Evolutionary conservation across 2,113 vertebrate species (phyloP).

Genomic region (Phyllostomus hastatus): DNA sequence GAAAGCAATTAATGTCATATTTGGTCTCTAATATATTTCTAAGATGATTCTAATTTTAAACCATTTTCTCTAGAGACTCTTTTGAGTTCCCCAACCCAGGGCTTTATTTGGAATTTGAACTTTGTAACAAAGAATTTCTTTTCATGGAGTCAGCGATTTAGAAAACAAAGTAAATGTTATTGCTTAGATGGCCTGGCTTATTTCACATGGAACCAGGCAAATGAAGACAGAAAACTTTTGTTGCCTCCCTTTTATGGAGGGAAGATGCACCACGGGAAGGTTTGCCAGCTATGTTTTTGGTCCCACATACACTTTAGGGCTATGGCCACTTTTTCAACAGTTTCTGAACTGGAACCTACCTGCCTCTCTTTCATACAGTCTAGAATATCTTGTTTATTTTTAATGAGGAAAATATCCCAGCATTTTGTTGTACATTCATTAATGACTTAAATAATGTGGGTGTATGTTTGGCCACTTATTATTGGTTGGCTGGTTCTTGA

Average conservation of each 20-base stretch:
- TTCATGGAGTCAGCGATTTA: constrained; percentile 50
- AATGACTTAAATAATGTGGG: background rate
- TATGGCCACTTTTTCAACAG: background rate
- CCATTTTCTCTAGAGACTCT: constrained; percentile 44
- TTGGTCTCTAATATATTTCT: constrained; percentile 51
- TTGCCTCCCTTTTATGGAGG: background rate
- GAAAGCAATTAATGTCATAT: background rate
- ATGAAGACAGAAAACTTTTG: constrained; percentile 34
- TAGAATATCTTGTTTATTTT: background rate
- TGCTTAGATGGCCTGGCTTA: constrained; percentile 48
- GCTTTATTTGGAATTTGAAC: constrained; percentile 69
- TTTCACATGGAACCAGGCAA: constrained; percentile 40
- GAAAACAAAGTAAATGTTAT: constrained; percentile 67
- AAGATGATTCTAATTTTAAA: constrained; percentile 57
- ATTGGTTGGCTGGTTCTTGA: background rate
- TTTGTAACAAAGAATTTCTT: constrained; percentile 55
- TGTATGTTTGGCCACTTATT: background rate
- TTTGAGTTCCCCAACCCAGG: constrained; percentile 42
- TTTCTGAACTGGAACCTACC: background rate
- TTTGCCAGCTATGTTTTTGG: background rate
- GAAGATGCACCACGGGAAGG: background rate
- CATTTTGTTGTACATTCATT: background rate
- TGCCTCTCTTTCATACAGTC: background rate
- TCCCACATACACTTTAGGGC: background rate
- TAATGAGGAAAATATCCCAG: background rate